Percentiles rank a stretch among this genome's conserved stretches.
phyloP scores from a whole-genome alignment of 2,113 vertebrate species.

The Paradisaea rubra region DNA sequence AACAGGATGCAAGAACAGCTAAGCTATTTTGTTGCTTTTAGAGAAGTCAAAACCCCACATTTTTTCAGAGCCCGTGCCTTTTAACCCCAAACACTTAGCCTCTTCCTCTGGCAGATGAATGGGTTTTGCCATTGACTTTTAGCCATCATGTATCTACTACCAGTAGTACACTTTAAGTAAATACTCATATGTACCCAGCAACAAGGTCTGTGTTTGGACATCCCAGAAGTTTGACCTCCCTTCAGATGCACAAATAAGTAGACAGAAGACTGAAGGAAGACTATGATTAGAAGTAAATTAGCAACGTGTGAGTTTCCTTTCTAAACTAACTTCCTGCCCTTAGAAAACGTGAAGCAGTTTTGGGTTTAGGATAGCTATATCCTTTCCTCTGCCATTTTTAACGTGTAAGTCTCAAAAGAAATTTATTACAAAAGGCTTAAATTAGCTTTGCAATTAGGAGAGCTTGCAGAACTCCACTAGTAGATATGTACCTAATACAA shows the following conservation, averaged over 20 bases:
- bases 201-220: not conserved
- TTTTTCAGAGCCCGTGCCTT: no score
- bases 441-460: not conserved
- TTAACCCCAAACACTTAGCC: not conserved
- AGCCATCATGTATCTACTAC: fast-evolving
- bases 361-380: not conserved
- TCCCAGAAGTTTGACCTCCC: not conserved
- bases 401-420: not conserved
- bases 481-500: not conserved
- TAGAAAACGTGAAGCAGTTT: not conserved
- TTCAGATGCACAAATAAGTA: not conserved
- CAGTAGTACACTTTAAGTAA: not conserved
- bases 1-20: not conserved
- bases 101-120: not conserved
- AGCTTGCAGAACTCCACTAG: not conserved
- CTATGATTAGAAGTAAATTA: not conserved
- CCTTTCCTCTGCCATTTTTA: not conserved
- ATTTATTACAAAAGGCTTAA: not conserved
- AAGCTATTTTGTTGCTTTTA: not conserved
- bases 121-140: not conserved
- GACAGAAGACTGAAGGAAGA: not conserved
- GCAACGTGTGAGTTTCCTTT: not conserved
- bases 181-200: fast-evolving
- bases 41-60: no score
- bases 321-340: not conserved